These are phyloP conservation scores for Drosophila mercatorum DNA, from an alignment of 2,888 invertebrate genomes.

Conservation along the genomic window DNA sequence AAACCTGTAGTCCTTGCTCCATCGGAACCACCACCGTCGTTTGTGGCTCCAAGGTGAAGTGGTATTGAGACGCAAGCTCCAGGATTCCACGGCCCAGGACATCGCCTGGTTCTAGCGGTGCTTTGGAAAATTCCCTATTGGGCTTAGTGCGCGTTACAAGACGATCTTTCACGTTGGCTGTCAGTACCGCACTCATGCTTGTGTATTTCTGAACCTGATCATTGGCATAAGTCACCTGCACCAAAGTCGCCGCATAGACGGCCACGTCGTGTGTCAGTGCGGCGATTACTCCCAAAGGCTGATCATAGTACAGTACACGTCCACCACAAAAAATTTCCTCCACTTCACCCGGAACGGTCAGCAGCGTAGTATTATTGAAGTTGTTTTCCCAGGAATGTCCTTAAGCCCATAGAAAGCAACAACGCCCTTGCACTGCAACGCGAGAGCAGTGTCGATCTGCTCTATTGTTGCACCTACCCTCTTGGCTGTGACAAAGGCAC, in stretches of 20 bases:
- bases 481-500: conserved; percentile 87
- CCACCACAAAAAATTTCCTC: conserved; percentile 84
- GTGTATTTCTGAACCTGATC: conserved; percentile 67
- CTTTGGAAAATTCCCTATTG: conserved; percentile 5
- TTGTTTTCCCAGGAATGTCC: conserved; percentile 87
- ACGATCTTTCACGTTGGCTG: conserved; percentile 56
- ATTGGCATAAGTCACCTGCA: conserved; percentile 85
- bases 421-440: conserved; percentile 86
- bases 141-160: conserved; percentile 44
- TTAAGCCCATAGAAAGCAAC: conserved; percentile 86
- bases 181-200: conserved; percentile 85
- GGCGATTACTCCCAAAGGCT: conserved; percentile 90
- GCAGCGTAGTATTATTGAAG: conserved; percentile 86
- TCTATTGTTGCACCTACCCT: conserved; percentile 86
- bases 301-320: conserved; percentile 87
- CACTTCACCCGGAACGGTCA: conserved; percentile 23
- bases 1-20: conserved; percentile 90
- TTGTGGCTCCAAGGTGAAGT: conserved; percentile 91
- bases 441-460: conserved; percentile 85
- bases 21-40: conserved; percentile 88
- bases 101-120: conserved; percentile 48
- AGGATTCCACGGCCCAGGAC: conserved; percentile 85
- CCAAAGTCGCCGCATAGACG: conserved; percentile 82
- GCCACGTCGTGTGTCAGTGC: conserved; percentile 88
- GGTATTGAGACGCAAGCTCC: conserved; percentile 88